These are phyloP conservation scores for Brotula barbata DNA, from an alignment of 2,797 vertebrate genomes.

Conservation along the genomic window DNA sequence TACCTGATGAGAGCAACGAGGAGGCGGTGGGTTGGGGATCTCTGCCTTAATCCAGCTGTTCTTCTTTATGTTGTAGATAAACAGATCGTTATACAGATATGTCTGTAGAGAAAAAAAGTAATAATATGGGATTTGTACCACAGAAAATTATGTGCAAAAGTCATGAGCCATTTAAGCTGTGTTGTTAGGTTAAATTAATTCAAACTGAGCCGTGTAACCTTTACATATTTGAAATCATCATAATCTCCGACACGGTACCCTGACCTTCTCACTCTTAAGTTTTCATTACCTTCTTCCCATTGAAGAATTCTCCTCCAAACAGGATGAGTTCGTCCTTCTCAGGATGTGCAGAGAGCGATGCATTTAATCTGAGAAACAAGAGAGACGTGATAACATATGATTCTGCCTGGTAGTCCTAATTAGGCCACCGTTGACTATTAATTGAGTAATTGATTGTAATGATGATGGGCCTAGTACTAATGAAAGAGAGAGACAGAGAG, in stretches of 20 bases:
- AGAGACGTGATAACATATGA: not conserved
- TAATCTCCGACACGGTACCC: not conserved
- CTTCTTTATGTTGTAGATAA: constrained; percentile 91
- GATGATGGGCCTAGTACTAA: too few relatives aligned
- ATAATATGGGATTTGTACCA: not conserved
- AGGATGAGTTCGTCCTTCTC: constrained; percentile 95
- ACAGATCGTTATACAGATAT: constrained; percentile 90
- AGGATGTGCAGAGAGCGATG: constrained; percentile 87
- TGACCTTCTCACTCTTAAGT: not conserved
- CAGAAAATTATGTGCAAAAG: too few relatives aligned
- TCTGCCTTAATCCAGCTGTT: constrained; percentile 89
- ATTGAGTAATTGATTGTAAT: too few relatives aligned
- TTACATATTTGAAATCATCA: not conserved
- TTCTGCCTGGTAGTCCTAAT: not conserved
- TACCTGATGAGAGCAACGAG: constrained; percentile 95
- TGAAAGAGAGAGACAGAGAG: too few relatives aligned
- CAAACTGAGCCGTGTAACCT: not conserved
- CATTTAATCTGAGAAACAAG: constrained; percentile 81
- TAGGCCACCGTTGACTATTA: too few relatives aligned
- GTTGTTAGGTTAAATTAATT: not conserved
- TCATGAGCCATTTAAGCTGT: not conserved
- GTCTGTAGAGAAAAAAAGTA: constrained; percentile 77
- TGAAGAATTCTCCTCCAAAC: constrained; percentile 98
- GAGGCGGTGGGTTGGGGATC: constrained; percentile 88
- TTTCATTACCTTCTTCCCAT: constrained; percentile 89